Evolutionary conservation across 2,797 vertebrate species (phyloP).

Genomic region (Dicrostonyx torquatus): DNA sequence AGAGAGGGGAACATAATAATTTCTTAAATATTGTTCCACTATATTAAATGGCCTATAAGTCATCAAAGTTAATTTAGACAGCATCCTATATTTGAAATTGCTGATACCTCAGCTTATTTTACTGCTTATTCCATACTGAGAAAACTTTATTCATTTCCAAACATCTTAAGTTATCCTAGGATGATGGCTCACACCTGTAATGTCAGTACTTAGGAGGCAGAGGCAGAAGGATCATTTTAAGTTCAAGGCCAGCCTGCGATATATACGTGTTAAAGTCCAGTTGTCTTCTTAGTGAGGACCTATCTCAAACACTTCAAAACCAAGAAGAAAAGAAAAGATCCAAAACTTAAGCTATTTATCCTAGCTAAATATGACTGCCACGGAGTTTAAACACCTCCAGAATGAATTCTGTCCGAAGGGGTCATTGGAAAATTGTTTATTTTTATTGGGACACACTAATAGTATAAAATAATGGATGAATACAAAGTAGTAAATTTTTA

Average conservation of each 20-base stretch:
- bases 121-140: slow-evolving; percentile 10
- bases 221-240: not conserved
- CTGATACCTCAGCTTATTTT: not conserved
- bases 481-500: not conserved
- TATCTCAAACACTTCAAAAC: not conserved
- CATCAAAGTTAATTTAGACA: not conserved
- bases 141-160: slow-evolving; percentile 60
- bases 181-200: not conserved
- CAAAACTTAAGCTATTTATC: not conserved
- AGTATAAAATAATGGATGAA: not conserved
- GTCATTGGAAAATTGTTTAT: not conserved
- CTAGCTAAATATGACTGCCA: slow-evolving; percentile 8
- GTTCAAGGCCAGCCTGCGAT: not conserved
- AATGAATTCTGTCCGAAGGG: not conserved
- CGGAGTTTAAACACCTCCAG: not conserved
- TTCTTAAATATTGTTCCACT: not conserved
- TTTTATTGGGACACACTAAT: not conserved
- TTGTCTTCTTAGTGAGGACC: not conserved
- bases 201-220: not conserved
- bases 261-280: no score
- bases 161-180: not conserved
- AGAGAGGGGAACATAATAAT: not conserved
- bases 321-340: not conserved
- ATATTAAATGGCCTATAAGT: not conserved
- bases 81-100: slow-evolving; percentile 14